Conservation (phyloP, 2,113 vertebrate species). For the Bungarus multicinctus region DNA sequence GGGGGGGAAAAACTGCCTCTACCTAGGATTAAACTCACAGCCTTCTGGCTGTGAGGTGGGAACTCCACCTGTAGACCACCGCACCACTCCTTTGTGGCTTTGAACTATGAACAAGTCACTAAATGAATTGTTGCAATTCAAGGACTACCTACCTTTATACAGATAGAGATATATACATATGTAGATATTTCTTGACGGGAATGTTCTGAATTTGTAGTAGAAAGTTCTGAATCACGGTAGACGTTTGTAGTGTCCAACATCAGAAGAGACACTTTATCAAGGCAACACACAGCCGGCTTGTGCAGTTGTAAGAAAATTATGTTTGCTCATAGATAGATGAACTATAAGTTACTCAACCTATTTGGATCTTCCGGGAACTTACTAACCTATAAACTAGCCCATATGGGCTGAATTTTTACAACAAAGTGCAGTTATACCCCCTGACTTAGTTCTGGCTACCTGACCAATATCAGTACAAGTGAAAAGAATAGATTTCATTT, state of each 20-base stretch:
- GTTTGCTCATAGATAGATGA: background rate
- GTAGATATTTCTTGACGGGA: too few relatives aligned
- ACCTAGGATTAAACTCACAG: too few relatives aligned
- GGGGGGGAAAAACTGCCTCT: too few relatives aligned
- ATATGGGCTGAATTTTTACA: background rate
- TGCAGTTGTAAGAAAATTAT: background rate
- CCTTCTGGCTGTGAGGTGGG: too few relatives aligned
- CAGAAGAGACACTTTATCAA: background rate
- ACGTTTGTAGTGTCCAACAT: background rate
- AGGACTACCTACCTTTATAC: too few relatives aligned
- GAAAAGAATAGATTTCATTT: conserved; percentile 13
- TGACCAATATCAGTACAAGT: conserved; percentile 36
- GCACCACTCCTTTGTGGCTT: too few relatives aligned
- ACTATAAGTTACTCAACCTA: background rate
- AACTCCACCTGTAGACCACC: too few relatives aligned
- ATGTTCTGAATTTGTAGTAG: too few relatives aligned
- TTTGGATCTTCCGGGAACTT: background rate
- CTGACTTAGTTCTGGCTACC: background rate
- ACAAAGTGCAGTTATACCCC: background rate
- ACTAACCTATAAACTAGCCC: background rate
- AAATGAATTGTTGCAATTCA: too few relatives aligned
- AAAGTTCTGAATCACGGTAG: too few relatives aligned
- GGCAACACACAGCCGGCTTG: background rate
- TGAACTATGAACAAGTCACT: too few relatives aligned
- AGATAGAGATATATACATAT: too few relatives aligned